Evolutionary conservation across 2,888 invertebrate species (phyloP), one percentile per base, ranked within the genome.

Genomic region (Penaeus monodon): DNA sequence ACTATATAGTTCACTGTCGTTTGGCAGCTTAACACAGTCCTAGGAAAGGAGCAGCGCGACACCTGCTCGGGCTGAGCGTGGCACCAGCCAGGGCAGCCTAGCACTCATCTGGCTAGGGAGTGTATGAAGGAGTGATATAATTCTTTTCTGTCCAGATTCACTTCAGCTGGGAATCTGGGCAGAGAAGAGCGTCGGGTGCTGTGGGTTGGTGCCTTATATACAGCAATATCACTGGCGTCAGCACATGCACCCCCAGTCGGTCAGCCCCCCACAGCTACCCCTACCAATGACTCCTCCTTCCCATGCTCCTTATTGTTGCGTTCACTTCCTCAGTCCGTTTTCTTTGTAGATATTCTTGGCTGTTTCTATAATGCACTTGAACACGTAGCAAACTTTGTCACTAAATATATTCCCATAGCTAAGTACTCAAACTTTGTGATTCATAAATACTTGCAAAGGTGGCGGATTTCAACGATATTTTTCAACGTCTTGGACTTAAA

Each of bases 121-220:
- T 33, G 38, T 33, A 44, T 20, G 38, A 6, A 64, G 79, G 38
- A 14, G 10, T 79, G 78, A 79, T 79, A 79, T 84, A 63, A 73
- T 44, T 85, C 85, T 85, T 85, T 73, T 85, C 85, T 85, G 85
- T 80, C 85, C 85, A 85, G 85, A 85, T 85, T 85, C 85, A 57
- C 80, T 74, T 22, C 80, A 22, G 64, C 73, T 73, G 80, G 78
- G 85, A 85, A 85, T 85, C 85, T 85, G 85, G 80, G 73, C 85
- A 85, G 85, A 85, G 70, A 85, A 85, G 85, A 85, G 66, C 79
- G 38, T 38, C 22, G 63, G 12, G 17, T 33, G 29, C 27, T 68
- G 74, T 49, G 68, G 84, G 79, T 79, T 79, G 84, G 79, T 79
- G 66, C 79, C 84, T 84, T 84, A 63, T 84, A 84, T 84, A 84